These are phyloP conservation scores for Eueides isabella DNA, from an alignment of 1,140 invertebrate species.

Conservation along the genomic window DNA sequence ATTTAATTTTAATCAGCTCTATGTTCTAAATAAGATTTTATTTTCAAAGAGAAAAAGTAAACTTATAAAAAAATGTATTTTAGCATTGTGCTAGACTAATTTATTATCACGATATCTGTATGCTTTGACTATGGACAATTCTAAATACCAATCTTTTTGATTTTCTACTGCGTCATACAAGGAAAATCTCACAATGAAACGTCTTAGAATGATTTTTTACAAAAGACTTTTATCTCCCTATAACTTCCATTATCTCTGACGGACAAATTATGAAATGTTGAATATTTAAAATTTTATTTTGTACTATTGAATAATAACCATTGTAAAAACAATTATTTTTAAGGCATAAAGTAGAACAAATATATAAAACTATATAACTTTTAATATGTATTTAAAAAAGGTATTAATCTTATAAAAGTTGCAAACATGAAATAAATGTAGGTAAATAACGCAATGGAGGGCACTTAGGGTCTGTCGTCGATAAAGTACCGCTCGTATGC, in stretches of 20 bases:
- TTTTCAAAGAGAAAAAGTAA: neutral
- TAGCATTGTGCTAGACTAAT: neutral
- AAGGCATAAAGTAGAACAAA: neutral
- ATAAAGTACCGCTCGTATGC: slow-evolving; percentile 1
- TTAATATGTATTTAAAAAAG: no score
- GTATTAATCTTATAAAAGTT: neutral
- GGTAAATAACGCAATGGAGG: neutral
- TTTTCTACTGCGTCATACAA: neutral
- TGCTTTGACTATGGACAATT: no score
- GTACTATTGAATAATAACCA: no score
- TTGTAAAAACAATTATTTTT: no score
- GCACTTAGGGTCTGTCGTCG: neutral
- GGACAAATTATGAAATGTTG: no score
- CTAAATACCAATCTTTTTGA: neutral
- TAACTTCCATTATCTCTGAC: no score
- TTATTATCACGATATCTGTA: no score
- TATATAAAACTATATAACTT: neutral
- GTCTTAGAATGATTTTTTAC: no score
- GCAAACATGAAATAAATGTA: neutral
- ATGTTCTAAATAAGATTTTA: neutral
- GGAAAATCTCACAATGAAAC: neutral
- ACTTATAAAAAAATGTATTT: neutral
- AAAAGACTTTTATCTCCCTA: no score
- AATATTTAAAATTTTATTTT: no score
- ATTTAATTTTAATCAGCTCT: neutral